A percentile compares a stretch with the other conserved stretches of the same genome.
phyloP scores from a whole-genome alignment of 2,797 vertebrate genomes.

The Megaceryle alcyon region DNA sequence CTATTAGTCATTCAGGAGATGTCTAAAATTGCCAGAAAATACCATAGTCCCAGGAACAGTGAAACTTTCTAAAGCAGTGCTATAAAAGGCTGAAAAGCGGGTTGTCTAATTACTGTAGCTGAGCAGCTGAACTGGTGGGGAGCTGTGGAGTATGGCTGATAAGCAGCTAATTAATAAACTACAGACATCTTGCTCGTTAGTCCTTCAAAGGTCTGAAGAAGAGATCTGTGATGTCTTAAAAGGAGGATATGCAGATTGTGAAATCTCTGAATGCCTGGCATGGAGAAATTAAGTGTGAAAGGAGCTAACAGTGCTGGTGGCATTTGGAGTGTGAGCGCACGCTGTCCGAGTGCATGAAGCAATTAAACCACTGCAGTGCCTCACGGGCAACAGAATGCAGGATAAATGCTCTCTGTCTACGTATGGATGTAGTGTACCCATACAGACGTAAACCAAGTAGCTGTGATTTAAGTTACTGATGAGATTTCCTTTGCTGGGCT shows the following conservation, averaged over 20 bases:
- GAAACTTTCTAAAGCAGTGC: background rate
- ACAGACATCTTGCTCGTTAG: conserved; percentile 27
- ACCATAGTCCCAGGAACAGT: background rate
- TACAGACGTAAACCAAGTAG: background rate
- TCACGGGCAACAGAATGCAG: background rate
- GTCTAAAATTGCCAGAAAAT: conserved; percentile 35
- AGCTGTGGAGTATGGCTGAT: background rate
- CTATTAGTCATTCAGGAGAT: conserved; percentile 36
- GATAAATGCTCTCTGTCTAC: background rate
- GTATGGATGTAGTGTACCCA: background rate
- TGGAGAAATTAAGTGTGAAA: conserved; percentile 44
- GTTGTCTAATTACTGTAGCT: conserved; percentile 46
- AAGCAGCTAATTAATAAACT: conserved; percentile 55
- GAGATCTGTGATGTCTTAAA: conserved; percentile 31
- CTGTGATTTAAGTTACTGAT: background rate
- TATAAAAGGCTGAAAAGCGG: conserved; percentile 7
- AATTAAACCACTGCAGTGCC: background rate
- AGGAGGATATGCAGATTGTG: conserved; percentile 42
- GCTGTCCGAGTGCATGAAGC: background rate
- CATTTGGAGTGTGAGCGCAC: background rate
- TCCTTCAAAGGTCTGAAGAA: conserved; percentile 41
- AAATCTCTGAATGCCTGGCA: conserved; percentile 14
- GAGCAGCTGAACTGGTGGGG: conserved; percentile 28
- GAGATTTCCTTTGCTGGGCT: background rate
- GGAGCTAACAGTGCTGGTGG: conserved; percentile 29